Conservation (phyloP, 1,140 invertebrate genomes). For the Spodoptera frugiperda region DNA sequence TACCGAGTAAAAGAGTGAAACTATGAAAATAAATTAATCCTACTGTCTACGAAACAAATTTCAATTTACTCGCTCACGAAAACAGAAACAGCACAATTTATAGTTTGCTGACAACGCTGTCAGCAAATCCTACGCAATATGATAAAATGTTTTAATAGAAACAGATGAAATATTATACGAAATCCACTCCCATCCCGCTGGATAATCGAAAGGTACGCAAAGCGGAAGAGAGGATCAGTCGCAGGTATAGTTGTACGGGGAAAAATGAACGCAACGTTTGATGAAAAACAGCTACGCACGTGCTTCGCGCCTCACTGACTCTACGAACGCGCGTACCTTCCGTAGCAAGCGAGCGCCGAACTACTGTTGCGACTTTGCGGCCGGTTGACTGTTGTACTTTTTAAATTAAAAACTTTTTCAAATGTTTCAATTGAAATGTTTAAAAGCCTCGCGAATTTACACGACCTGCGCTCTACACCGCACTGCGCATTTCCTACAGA, state of each 20-base stretch:
- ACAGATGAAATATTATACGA: conserved; percentile 53
- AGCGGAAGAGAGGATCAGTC: conserved; percentile 53
- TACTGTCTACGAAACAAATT: conserved; percentile 28
- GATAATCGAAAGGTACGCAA: conserved; percentile 57
- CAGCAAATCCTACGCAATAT: conserved; percentile 41
- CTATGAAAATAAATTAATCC: conserved; percentile 30
- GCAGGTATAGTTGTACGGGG: conserved; percentile 41
- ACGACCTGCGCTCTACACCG: background rate
- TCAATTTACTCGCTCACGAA: conserved; percentile 22
- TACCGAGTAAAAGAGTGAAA: background rate
- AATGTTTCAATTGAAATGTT: conserved; percentile 31
- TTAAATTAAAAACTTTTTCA: conserved; percentile 39
- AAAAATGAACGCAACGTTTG: conserved; percentile 53
- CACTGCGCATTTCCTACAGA: too few relatives aligned
- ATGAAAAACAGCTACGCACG: conserved; percentile 54
- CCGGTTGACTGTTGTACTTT: conserved; percentile 31
- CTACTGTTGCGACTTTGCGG: conserved; percentile 28
- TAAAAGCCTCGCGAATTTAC: conserved; percentile 5
- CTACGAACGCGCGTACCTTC: conserved; percentile 23
- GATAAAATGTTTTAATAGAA: conserved; percentile 51
- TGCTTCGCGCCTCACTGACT: conserved; percentile 50
- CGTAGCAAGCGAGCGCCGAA: conserved; percentile 13
- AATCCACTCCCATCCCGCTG: conserved; percentile 50
- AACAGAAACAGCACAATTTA: conserved; percentile 38
- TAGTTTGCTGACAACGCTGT: conserved; percentile 45